Evolutionary conservation across 2,797 vertebrate genomes (phyloP).

Genomic region (Leucoraja ocellata): DNA sequence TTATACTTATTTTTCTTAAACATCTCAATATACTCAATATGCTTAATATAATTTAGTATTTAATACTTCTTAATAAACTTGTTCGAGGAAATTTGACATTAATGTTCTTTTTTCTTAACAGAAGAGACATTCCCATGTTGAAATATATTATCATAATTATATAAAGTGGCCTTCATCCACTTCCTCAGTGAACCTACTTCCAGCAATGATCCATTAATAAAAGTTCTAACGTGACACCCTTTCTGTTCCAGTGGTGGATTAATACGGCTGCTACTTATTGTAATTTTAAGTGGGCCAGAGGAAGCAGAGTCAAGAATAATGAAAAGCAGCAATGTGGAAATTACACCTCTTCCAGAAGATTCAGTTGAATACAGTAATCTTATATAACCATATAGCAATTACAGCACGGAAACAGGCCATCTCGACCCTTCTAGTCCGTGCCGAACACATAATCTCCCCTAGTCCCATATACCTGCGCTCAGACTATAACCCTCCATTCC

Average conservation of each 20-base stretch:
- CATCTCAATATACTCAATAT: too few species aligned
- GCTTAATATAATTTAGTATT: too few species aligned
- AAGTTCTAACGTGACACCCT: not conserved
- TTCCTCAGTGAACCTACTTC: not conserved
- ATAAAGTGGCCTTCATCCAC: not conserved
- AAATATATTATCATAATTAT: not conserved
- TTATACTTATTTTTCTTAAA: too few species aligned
- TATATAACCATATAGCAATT: too few species aligned
- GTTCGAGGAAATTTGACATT: not conserved
- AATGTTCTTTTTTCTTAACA: not conserved
- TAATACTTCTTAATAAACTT: too few species aligned
- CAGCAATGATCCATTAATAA: not conserved
- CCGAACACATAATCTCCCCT: too few species aligned
- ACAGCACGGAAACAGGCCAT: too few species aligned
- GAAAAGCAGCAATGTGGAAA: not conserved
- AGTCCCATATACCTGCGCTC: too few species aligned
- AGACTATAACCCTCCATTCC: too few species aligned
- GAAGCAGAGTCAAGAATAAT: not conserved
- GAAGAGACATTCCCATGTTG: not conserved
- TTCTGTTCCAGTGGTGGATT: not conserved
- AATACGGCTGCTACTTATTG: not conserved
- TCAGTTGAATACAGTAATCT: not conserved
- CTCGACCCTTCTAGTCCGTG: too few species aligned
- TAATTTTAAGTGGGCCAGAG: not conserved
- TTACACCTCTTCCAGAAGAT: not conserved